Conservation (phyloP, 2,113 vertebrate genomes). For the Callospermophilus lateralis region DNA sequence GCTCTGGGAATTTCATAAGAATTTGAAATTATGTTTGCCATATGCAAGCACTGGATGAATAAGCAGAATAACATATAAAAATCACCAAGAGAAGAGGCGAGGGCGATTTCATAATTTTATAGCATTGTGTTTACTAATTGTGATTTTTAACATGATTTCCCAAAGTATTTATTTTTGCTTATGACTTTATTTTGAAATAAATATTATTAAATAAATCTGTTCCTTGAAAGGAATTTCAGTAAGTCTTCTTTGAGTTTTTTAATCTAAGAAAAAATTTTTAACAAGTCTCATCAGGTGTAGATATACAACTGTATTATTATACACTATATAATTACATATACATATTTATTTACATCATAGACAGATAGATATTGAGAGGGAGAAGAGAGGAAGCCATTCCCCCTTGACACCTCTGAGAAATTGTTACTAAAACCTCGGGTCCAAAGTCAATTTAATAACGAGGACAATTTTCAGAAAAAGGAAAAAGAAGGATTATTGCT, state of each 20-base stretch:
- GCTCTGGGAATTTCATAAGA: not conserved
- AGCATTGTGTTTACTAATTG: not conserved
- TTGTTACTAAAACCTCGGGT: no score
- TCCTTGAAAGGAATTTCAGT: not conserved
- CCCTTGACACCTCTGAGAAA: no score
- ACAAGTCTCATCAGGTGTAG: not conserved
- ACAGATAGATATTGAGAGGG: no score
- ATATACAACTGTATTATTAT: not conserved
- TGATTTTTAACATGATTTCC: conserved; percentile 2
- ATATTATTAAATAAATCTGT: not conserved
- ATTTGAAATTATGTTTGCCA: conserved; percentile 42
- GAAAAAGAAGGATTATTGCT: no score
- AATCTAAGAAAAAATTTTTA: not conserved
- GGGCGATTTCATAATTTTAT: not conserved
- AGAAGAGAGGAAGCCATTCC: no score
- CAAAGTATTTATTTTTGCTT: conserved; percentile 24
- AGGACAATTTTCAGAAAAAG: no score
- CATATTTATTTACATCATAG: not conserved
- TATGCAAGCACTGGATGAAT: not conserved
- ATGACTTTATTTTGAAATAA: not conserved
- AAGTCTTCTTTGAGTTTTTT: conserved; percentile 21
- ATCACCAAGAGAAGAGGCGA: not conserved
- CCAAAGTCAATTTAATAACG: no score
- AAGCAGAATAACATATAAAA: not conserved
- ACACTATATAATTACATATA: not conserved